Evolutionary conservation across 2,888 invertebrate genomes (phyloP).

Genomic region (Pyrgus malvae): DNA sequence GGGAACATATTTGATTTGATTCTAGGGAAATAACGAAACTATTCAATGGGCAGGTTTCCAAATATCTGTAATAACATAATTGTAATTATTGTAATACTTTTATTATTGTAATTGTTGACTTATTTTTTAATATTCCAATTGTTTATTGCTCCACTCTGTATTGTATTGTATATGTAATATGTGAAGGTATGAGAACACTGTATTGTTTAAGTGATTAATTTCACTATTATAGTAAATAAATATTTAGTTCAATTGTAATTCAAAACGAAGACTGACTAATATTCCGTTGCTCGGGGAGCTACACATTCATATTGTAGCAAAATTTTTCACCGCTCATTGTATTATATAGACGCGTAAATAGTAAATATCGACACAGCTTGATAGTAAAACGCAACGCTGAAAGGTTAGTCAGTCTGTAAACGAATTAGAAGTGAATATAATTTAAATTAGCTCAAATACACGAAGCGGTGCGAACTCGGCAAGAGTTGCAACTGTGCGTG

Average conservation of each 20-base stretch:
- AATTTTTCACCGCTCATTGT: constrained; percentile 14
- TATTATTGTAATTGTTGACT: constrained; percentile 26
- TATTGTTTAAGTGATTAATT: constrained; percentile 26
- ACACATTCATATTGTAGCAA: constrained; percentile 1
- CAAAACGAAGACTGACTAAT: constrained; percentile 26
- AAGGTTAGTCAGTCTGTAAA: constrained; percentile 24
- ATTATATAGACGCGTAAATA: constrained; percentile 6
- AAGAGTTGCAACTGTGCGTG: constrained; percentile 3
- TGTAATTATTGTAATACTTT: constrained; percentile 27
- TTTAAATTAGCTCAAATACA: constrained; percentile 27
- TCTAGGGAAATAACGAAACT: constrained; percentile 56
- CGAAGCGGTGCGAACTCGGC: constrained; percentile 6
- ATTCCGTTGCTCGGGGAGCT: constrained; percentile 8
- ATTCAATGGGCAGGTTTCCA: constrained; percentile 66
- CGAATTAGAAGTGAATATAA: constrained; percentile 25
- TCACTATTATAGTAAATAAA: constrained; percentile 26
- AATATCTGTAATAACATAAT: constrained; percentile 30
- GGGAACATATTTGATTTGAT: constrained; percentile 64
- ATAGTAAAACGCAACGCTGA: constrained; percentile 6
- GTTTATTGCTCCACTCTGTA: constrained; percentile 26
- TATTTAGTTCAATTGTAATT: constrained; percentile 29
- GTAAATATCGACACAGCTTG: constrained; percentile 10
- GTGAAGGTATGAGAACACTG: constrained; percentile 20
- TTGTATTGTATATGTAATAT: constrained; percentile 22
- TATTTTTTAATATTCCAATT: constrained; percentile 28